Percentiles rank a stretch among this genome's conserved stretches.
Evolutionary conservation across 2,797 vertebrate genomes (phyloP).

Genomic region (Pachyuromys duprasi): DNA sequence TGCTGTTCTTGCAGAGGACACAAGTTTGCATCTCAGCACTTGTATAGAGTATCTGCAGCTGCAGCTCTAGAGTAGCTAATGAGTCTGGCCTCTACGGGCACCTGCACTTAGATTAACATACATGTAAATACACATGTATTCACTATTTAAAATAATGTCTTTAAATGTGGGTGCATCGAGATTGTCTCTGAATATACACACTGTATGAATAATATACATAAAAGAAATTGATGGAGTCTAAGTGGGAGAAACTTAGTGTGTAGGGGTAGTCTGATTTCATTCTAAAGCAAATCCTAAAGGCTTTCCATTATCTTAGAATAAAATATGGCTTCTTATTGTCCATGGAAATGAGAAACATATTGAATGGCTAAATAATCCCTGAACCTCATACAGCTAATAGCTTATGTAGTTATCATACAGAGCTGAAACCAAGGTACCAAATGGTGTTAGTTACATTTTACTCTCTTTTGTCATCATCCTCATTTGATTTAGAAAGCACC

Average conservation of each 20-base stretch:
- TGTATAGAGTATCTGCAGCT: background rate
- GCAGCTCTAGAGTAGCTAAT: background rate
- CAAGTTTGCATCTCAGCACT: background rate
- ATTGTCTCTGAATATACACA: background rate
- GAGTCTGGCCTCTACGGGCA: background rate
- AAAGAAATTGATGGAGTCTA: conserved; percentile 5
- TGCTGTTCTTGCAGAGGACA: background rate
- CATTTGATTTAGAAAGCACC: background rate
- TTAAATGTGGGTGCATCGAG: background rate
- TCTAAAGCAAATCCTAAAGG: background rate
- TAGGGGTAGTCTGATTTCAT: background rate
- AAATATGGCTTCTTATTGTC: background rate
- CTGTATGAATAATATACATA: background rate
- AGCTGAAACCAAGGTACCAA: background rate
- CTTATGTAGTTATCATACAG: background rate
- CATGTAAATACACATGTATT: too few relatives aligned
- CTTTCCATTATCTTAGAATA: background rate
- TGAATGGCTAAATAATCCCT: background rate
- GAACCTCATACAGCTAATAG: background rate
- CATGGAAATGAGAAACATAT: background rate
- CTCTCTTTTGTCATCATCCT: background rate
- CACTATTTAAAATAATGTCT: background rate
- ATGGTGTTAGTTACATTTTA: background rate
- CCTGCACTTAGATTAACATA: background rate
- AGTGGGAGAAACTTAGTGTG: background rate